phyloP scores from a whole-genome alignment of 2,888 invertebrate species.

The Platerodrilus igneus region DNA sequence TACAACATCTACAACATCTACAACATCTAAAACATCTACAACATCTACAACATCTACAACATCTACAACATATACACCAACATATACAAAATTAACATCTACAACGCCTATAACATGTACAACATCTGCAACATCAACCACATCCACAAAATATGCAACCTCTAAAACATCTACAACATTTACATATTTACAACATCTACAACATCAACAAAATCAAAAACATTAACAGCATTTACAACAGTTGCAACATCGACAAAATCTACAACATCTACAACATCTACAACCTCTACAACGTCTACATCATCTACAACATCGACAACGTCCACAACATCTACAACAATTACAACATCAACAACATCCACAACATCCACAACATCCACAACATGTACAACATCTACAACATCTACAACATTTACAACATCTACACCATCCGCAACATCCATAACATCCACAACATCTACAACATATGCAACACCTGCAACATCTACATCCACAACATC shows the following conservation, averaged over 20 bases:
- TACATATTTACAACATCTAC: constrained; percentile 4
- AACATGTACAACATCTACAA: too few relatives aligned
- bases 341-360: too few relatives aligned
- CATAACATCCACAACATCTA: too few relatives aligned
- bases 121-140: constrained; percentile 10
- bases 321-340: too few relatives aligned
- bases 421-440: too few relatives aligned
- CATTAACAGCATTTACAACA: constrained; percentile 2
- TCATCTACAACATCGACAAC: constrained; percentile 12
- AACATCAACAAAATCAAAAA: constrained; percentile 8
- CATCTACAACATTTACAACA: too few relatives aligned
- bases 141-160: constrained; percentile 3
- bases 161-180: constrained; percentile 1
- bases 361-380: too few relatives aligned
- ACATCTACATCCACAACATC: too few relatives aligned
- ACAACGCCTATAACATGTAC: constrained; percentile 11
- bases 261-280: constrained; percentile 3
- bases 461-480: too few relatives aligned
- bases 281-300: constrained; percentile 8
- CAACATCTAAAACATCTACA: constrained; percentile 11
- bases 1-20: constrained; percentile 9
- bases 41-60: constrained; percentile 13
- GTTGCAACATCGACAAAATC: too few relatives aligned
- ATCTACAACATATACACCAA: constrained; percentile 12
- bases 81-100: constrained; percentile 9